Percentiles rank a stretch among this genome's conserved stretches.
Conservation (phyloP, 2,113 vertebrate species). For the Tapirus terrestris region DNA sequence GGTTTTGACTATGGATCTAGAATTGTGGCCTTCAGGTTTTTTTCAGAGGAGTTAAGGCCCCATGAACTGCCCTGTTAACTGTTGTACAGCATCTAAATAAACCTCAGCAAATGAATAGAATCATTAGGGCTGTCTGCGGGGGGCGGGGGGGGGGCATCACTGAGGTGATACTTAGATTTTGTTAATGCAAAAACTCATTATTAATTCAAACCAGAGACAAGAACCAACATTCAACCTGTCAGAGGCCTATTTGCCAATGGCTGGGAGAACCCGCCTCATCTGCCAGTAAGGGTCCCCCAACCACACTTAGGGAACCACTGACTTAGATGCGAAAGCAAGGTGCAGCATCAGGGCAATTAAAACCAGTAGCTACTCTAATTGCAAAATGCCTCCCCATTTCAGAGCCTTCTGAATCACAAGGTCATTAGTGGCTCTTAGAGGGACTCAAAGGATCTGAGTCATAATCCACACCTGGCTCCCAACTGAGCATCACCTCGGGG, state of each 20-base stretch:
- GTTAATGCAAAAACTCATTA: not conserved
- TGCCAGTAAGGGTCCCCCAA: not conserved
- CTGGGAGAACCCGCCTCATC: not conserved
- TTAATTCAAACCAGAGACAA: not conserved
- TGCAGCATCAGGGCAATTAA: accelerated
- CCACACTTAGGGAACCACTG: not conserved
- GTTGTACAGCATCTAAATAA: not conserved
- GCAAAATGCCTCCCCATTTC: accelerated
- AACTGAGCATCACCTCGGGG: accelerated
- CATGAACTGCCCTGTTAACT: not conserved
- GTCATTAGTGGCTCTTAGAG: not conserved
- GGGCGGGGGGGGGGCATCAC: accelerated
- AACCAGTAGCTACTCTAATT: accelerated
- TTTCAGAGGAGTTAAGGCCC: not conserved
- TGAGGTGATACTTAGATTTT: not conserved
- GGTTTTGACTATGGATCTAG: not conserved
- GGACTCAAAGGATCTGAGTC: not conserved
- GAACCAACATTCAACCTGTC: not conserved
- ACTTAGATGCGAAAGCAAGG: not conserved
- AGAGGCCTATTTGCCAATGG: not conserved
- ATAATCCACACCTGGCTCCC: not conserved
- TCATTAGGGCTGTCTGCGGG: not conserved
- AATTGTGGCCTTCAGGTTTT: not conserved
- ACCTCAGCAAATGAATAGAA: not conserved
- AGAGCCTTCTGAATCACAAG: not conserved